Evolutionary conservation across 2,113 vertebrate species (phyloP).

Genomic region (Ranitomeya variabilis): DNA sequence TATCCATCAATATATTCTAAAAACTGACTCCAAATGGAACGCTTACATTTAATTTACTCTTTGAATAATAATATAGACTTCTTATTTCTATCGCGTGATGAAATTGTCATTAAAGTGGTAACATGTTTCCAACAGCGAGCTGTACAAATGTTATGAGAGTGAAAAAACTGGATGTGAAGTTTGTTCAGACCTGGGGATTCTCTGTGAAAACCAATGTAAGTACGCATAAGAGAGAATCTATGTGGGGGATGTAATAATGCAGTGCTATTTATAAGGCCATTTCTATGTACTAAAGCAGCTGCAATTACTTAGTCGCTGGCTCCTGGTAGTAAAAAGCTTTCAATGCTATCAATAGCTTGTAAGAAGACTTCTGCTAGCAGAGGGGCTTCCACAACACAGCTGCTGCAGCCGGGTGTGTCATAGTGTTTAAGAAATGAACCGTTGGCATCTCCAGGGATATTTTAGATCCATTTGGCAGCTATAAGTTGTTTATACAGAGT

Average conservation of each 20-base stretch:
- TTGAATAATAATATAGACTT: not conserved
- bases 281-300: conserved; percentile 47
- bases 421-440: conserved; percentile 40
- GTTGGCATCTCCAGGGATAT: conserved; percentile 22
- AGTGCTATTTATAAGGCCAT: conserved; percentile 41
- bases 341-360: conserved; percentile 44
- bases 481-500: conserved; percentile 32
- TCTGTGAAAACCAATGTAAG: conserved; percentile 16
- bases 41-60: not conserved
- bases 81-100: too few species aligned
- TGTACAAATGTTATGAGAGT: not conserved
- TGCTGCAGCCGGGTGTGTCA: conserved; percentile 42
- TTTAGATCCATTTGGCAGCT: conserved; percentile 23
- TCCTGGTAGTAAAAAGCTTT: conserved; percentile 48
- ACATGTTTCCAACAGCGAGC: not conserved
- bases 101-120: not conserved
- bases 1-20: not conserved
- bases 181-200: conserved; percentile 8
- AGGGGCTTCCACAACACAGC: conserved; percentile 45
- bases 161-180: not conserved
- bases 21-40: not conserved
- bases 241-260: conserved; percentile 42
- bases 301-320: conserved; percentile 44
- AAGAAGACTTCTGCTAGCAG: conserved; percentile 34
- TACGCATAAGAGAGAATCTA: conserved; percentile 20